Evolutionary conservation across 2,888 invertebrate species (phyloP), one percentile per base, ranked within the genome.

Genomic region (Lithophane ornitopus): DNA sequence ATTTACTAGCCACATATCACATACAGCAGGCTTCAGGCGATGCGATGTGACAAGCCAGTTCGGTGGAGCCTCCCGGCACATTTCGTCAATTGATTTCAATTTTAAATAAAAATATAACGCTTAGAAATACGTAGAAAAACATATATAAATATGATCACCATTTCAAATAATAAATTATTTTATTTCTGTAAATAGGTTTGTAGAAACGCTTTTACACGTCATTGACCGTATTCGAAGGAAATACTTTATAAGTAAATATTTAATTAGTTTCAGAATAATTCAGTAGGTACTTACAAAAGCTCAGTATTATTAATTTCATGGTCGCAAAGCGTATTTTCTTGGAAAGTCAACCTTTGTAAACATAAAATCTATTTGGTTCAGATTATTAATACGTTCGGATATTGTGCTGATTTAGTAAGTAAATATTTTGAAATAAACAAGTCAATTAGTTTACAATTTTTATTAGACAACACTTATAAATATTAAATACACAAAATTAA

Each of bases 391-490:
- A 34, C 63, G 70, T 83, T 71, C 71, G 70, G 62, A 81, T 63
- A 74, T 44, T 63, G 22, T 54, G 46, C n/a, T 39, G 1, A 41
- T 52, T 16, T 19, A 9, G 9, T 14, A 59, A 26, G 11, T 26
- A 12, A 19, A 65, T 22, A 28, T 49, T n/a, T 34, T 39, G 19
- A 80, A 84, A 67, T 9, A 76, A 76, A 73, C 44, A 72, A 63
- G 41, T 8, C 56, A 49, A 46, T 54, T 14, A 3, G 6, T 61
- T 72, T 16, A 39, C 0, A 28, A 7, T 70, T 70, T 77, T 85
- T 81, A 87, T 62, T 81, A 77, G 12, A 81, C 75, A 86, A 69
- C 52, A 63, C 75, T 80, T 85, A 86, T 12, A 74, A 62, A 83
- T 74, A 80, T 54, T 56, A 67, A 41, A 22, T 39, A 72, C 11